phyloP scores from a whole-genome alignment of 2,113 vertebrate genomes.

The Austrofundulus limnaeus region DNA sequence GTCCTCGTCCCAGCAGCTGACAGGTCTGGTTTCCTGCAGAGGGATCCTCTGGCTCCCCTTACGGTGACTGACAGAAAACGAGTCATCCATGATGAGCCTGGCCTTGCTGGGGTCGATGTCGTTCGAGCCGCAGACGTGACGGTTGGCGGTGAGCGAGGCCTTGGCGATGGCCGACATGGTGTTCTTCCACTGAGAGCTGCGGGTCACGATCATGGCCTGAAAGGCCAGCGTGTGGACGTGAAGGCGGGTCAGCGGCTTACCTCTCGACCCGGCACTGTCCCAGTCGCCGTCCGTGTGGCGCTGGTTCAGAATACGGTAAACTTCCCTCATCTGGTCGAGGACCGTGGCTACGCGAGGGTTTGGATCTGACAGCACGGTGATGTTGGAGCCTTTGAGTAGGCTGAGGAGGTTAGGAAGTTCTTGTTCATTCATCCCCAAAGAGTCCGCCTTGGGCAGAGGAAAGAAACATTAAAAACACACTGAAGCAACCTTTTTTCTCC shows the following conservation, averaged over 20 bases:
- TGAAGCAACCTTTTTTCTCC: neutral
- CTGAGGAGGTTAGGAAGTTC: slow-evolving; percentile 85
- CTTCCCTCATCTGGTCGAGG: slow-evolving; percentile 85
- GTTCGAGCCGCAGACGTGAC: slow-evolving; percentile 84
- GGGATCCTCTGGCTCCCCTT: slow-evolving; percentile 82
- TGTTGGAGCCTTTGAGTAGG: slow-evolving; percentile 79
- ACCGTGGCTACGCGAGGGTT: slow-evolving; percentile 85
- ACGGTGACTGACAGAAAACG: slow-evolving; percentile 80
- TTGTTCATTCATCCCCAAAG: slow-evolving; percentile 87
- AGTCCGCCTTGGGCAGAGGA: slow-evolving; percentile 70
- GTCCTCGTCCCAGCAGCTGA: slow-evolving; percentile 83
- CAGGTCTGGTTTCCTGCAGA: slow-evolving; percentile 78
- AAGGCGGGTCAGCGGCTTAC: slow-evolving; percentile 77
- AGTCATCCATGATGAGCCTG: slow-evolving; percentile 85
- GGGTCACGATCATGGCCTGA: slow-evolving; percentile 83
- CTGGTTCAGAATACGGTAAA: slow-evolving; percentile 80
- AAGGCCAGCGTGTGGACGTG: slow-evolving; percentile 86
- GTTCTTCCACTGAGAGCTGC: slow-evolving; percentile 83
- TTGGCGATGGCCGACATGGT: slow-evolving; percentile 86
- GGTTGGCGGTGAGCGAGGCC: slow-evolving; percentile 84
- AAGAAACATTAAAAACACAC: neutral
- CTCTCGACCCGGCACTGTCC: neutral
- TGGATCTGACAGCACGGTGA: slow-evolving; percentile 83
- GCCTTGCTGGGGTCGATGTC: slow-evolving; percentile 83
- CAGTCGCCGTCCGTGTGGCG: slow-evolving; percentile 40